phyloP scores from a whole-genome alignment of 2,797 vertebrate genomes.

The Bufotes viridis region DNA sequence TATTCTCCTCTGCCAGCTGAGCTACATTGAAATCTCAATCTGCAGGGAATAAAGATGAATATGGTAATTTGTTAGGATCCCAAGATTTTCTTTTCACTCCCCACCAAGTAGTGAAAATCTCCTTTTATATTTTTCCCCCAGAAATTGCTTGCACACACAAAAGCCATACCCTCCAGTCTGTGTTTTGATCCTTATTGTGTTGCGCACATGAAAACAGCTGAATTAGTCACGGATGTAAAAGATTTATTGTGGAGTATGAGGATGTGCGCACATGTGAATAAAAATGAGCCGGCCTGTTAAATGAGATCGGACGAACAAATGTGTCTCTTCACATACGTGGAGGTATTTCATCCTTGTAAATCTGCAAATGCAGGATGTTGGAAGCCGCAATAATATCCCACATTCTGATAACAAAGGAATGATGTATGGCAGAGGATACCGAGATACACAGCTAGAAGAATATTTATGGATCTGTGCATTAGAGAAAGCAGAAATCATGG shows the following conservation, averaged over 20 bases:
- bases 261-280: slow-evolving; percentile 56
- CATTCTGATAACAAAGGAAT: slow-evolving; percentile 23
- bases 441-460: neutral
- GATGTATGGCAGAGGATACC: neutral
- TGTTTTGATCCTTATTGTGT: slow-evolving; percentile 54
- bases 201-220: slow-evolving; percentile 50
- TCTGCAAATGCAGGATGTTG: slow-evolving; percentile 22
- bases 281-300: slow-evolving; percentile 43
- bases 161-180: slow-evolving; percentile 24
- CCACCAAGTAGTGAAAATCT: slow-evolving; percentile 40
- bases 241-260: slow-evolving; percentile 53
- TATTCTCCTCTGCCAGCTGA: slow-evolving; percentile 54
- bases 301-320: slow-evolving; percentile 51
- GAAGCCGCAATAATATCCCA: slow-evolving; percentile 6
- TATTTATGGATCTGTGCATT: neutral
- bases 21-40: slow-evolving; percentile 62
- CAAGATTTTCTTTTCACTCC: slow-evolving; percentile 54
- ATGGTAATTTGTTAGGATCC: slow-evolving; percentile 50
- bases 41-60: slow-evolving; percentile 43
- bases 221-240: slow-evolving; percentile 62
- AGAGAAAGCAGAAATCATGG: neutral
- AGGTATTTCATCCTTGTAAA: slow-evolving; percentile 48
- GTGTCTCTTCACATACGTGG: slow-evolving; percentile 45
- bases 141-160: slow-evolving; percentile 35
- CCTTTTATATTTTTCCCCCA: slow-evolving; percentile 55